Percentiles rank a stretch among this genome's conserved stretches.
Evolutionary conservation across 2,113 vertebrate species (phyloP).

Genomic region (Actenoides hombroni): DNA sequence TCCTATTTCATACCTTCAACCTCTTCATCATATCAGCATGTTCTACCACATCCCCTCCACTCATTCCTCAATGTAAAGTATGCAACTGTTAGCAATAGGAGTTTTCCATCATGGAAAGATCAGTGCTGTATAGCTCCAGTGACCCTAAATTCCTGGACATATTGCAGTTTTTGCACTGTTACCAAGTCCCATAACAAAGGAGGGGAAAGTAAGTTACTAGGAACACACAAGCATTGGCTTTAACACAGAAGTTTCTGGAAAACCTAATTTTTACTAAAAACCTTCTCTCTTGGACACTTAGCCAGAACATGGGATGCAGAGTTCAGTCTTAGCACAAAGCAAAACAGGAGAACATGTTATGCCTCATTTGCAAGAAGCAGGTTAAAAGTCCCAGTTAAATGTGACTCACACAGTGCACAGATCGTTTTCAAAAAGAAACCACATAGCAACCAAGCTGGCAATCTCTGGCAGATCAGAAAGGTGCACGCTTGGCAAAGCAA

Average conservation of each 20-base stretch:
- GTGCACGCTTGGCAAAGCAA: background rate
- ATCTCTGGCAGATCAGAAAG: background rate
- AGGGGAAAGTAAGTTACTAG: background rate
- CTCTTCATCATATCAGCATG: background rate
- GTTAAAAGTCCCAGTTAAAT: background rate
- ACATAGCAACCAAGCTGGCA: fast-evolving
- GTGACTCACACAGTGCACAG: background rate
- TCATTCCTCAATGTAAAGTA: background rate
- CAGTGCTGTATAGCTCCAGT: background rate
- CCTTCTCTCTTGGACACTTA: background rate
- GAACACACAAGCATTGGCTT: background rate
- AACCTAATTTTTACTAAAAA: conserved; percentile 20
- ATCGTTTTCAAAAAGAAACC: background rate
- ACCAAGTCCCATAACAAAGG: background rate
- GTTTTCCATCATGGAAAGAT: background rate
- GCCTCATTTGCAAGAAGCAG: background rate
- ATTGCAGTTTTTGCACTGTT: background rate
- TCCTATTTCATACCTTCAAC: background rate
- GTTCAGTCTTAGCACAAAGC: background rate
- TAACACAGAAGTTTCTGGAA: background rate
- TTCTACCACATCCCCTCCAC: background rate
- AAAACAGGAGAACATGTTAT: background rate
- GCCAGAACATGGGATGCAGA: background rate
- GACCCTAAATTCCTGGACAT: background rate
- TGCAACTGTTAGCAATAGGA: background rate